Evolutionary conservation across 1,140 invertebrate genomes (phyloP).

Genomic region (Antheraea mylitta): DNA sequence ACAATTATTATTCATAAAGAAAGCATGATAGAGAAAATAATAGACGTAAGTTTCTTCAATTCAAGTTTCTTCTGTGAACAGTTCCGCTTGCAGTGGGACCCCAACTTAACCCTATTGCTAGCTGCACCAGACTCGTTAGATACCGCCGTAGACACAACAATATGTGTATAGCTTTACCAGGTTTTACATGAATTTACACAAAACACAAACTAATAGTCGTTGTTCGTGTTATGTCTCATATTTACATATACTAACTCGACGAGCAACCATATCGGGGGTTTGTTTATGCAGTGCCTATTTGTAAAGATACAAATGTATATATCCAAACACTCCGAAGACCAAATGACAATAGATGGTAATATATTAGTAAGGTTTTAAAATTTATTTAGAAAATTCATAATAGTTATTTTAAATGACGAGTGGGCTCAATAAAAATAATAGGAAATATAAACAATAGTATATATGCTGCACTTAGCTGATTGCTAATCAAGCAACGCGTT

Average conservation of each 20-base stretch:
- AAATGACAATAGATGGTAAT: too few species aligned
- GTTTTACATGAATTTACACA: constrained; percentile 8
- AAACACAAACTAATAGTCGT: constrained; percentile 29
- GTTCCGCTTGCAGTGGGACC: background rate
- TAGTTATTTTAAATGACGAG: background rate
- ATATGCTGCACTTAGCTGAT: constrained; percentile 22
- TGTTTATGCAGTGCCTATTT: background rate
- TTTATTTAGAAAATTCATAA: background rate
- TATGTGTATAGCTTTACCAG: constrained; percentile 8
- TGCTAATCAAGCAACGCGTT: constrained; percentile 31
- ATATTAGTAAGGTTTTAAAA: too few species aligned
- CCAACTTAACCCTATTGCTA: constrained; percentile 10
- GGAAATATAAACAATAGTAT: constrained; percentile 7
- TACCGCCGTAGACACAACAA: constrained; percentile 29
- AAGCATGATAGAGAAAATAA: background rate
- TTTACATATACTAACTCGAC: background rate
- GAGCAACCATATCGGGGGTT: background rate
- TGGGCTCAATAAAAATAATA: background rate
- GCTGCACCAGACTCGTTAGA: constrained; percentile 22
- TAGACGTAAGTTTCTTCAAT: too few species aligned
- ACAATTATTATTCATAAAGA: background rate
- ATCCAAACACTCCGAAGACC: too few species aligned
- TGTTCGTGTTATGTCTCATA: constrained; percentile 11
- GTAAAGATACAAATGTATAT: background rate
- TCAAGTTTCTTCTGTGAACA: background rate